Evolutionary conservation across 2,888 invertebrate species (phyloP), one percentile per base, ranked within the genome.

Genomic region (Chrysolina haemoptera): DNA sequence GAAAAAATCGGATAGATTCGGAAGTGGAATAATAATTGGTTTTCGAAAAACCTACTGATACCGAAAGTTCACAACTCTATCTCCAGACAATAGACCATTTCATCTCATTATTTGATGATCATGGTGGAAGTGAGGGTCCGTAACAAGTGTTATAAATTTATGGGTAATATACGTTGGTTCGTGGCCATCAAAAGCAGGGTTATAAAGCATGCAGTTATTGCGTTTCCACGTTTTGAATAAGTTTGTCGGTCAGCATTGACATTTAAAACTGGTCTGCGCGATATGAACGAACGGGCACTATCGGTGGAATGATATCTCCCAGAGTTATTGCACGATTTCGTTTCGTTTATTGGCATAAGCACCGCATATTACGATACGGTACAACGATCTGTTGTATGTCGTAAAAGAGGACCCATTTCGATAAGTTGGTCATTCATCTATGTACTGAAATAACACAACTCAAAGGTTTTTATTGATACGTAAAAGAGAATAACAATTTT

Each of bases 101-200:
- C 67, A 69, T 76, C 62, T 79, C 78, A 78, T 81, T 79, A 81
- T 79, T 80, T 71, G 77, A 72, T 76, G 53, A 67, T 67, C 8
- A 67, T 43, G 20, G 20, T 41, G 20, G 20, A 20, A 48, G 27
- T 14, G 18, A 66, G 67, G 40, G 53, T 16, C 55, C 18, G 20
- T 67, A 53, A 67, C 53, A 55, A 53, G 67, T 67, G 76, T 76
- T 70, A 77, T 77, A 78, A 77, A 78, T 68, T 63, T 63, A 66
- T 62, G 62, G 62, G 22, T 35, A 27, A 35, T 16, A 35, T 16
- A 53, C 48, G 55, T 18, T 40, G 48, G 55, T 53, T 43, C 72
- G 68, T 53, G 27, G 67, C 53, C 41, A 55, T 63, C 68, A 53
- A 68, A 72, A 72, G 22, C 68, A 63, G 40, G 63, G n/a, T 16